These are phyloP conservation scores for Megaceryle torquata DNA, from an alignment of 2,113 vertebrate genomes.

Conservation along the genomic window DNA sequence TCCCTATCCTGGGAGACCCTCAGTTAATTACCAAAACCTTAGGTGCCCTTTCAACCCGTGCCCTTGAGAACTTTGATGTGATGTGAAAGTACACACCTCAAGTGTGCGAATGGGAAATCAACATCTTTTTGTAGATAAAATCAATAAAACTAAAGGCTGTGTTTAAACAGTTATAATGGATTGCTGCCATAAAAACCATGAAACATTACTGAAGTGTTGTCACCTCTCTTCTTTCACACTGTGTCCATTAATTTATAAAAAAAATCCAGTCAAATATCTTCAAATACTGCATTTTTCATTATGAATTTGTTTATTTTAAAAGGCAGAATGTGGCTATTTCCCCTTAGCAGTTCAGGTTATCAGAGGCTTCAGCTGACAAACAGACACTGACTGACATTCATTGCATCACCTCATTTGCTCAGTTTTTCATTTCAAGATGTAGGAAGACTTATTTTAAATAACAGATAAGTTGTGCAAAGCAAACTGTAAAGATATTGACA, in stretches of 20 bases:
- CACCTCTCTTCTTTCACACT: not conserved
- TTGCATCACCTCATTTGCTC: not conserved
- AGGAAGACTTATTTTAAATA: not conserved
- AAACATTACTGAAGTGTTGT: not conserved
- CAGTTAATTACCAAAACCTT: not conserved
- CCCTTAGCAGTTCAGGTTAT: not conserved
- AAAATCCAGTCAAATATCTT: not conserved
- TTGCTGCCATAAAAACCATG: not conserved
- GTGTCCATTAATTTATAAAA: not conserved
- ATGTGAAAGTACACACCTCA: conserved; percentile 47
- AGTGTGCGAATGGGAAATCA: conserved; percentile 39
- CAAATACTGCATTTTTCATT: not conserved
- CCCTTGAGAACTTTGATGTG: conserved; percentile 27
- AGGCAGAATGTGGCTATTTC: not conserved
- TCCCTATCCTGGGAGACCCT: not conserved
- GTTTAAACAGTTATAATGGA: conserved; percentile 35
- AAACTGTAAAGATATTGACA: not conserved
- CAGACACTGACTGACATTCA: not conserved
- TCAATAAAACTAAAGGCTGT: conserved; percentile 19
- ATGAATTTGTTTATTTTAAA: not conserved
- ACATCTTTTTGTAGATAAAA: conserved; percentile 47
- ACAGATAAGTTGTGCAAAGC: not conserved
- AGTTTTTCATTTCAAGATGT: not conserved
- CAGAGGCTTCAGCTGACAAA: not conserved
- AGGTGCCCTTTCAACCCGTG: not conserved